Percentiles rank a stretch among this genome's conserved stretches.
Conservation (phyloP, 2,888 invertebrate species). For the Melanophora roralis region DNA sequence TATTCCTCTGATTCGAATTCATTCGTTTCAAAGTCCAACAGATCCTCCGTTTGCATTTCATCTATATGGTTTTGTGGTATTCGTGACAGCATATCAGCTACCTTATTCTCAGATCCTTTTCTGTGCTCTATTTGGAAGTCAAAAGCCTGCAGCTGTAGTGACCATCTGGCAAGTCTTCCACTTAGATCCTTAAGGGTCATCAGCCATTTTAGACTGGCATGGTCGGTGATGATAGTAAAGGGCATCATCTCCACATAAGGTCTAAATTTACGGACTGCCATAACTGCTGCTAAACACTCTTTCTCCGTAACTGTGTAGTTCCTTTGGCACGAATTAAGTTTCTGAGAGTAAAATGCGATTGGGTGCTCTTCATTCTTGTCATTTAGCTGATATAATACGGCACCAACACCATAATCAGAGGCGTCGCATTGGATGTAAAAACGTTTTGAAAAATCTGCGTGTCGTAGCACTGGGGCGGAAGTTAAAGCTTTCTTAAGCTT, state of each 20-base stretch:
- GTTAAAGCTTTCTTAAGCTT: constrained; percentile 22
- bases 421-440: constrained; percentile 55
- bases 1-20: not conserved
- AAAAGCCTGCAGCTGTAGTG: too few relatives aligned
- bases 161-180: not conserved
- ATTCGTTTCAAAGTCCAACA: not conserved
- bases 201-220: too few relatives aligned
- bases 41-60: not conserved
- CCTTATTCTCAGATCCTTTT: constrained; percentile 22
- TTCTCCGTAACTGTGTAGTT: constrained; percentile 37
- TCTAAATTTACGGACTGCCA: not conserved
- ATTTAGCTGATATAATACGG: constrained; percentile 40
- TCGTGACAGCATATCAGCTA: not conserved
- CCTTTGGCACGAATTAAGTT: not conserved
- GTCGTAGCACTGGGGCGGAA: constrained; percentile 8
- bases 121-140: too few relatives aligned
- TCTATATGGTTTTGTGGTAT: not conserved
- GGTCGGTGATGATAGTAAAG: too few relatives aligned
- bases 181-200: too few relatives aligned
- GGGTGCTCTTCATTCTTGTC: constrained; percentile 5
- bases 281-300: constrained; percentile 12
- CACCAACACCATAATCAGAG: constrained; percentile 22
- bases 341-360: constrained; percentile 11
- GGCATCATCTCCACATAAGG: too few relatives aligned
- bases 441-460: constrained; percentile 2